These are phyloP conservation scores for Odontophorus gujanensis DNA, from an alignment of 2,113 vertebrate genomes.

Conservation along the genomic window DNA sequence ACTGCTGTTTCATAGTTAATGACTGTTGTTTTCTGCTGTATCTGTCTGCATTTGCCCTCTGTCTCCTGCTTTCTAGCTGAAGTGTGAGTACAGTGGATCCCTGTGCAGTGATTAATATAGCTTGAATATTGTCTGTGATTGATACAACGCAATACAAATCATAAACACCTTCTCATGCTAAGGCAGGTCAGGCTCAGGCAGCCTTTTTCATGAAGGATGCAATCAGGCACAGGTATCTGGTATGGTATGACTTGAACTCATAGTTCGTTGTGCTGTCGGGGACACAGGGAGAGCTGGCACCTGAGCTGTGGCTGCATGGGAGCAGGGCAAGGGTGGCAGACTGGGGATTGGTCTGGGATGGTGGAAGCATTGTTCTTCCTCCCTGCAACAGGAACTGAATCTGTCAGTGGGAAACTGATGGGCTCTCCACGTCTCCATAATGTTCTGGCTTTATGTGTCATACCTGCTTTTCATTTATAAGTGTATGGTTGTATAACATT, in stretches of 20 bases:
- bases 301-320: background rate
- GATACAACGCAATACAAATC: accelerated
- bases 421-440: background rate
- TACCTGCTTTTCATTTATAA: background rate
- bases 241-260: background rate
- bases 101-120: background rate
- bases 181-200: background rate
- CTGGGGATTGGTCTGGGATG: background rate
- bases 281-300: accelerated
- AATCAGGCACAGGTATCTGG: background rate
- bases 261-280: background rate
- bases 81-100: background rate
- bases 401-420: background rate
- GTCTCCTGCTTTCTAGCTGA: background rate
- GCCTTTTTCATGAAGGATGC: background rate
- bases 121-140: background rate
- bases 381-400: background rate
- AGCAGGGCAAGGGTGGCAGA: accelerated
- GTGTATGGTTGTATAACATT: background rate
- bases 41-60: background rate
- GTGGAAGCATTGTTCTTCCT: background rate
- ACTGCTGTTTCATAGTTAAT: background rate
- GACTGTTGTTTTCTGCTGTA: background rate
- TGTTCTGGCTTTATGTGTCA: background rate
- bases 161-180: background rate